Evolutionary conservation across 2,888 invertebrate species (phyloP).

Genomic region (Drosophila imparisetae): DNA sequence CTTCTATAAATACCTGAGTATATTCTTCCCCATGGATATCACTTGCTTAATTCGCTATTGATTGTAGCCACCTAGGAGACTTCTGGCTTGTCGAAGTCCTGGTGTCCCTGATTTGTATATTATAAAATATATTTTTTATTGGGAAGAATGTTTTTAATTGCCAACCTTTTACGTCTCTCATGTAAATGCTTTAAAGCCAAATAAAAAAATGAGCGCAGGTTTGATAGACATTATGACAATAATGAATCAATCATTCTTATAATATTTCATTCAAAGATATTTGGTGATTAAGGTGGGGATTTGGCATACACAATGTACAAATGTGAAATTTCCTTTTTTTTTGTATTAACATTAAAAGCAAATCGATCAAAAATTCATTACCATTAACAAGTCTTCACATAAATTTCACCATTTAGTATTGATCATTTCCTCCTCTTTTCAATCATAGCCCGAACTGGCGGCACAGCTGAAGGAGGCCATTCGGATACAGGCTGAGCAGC

Average conservation of each 20-base stretch:
- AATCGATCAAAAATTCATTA: neutral
- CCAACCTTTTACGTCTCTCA: neutral
- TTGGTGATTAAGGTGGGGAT: neutral
- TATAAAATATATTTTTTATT: too few species aligned
- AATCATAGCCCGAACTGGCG: conserved; percentile 80
- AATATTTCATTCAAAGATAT: neutral
- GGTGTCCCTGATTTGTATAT: too few species aligned
- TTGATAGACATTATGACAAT: neutral
- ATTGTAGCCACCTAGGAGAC: too few species aligned
- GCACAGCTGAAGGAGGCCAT: conserved; percentile 87
- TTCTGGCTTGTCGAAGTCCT: too few species aligned
- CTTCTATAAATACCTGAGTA: too few species aligned
- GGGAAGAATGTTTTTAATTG: neutral
- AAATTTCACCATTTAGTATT: neutral
- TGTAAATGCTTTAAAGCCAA: neutral
- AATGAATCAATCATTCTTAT: too few species aligned
- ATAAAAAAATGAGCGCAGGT: neutral
- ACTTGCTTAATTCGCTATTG: too few species aligned
- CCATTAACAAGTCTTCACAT: neutral
- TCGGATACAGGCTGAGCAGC: conserved; percentile 86
- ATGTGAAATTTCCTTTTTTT: neutral
- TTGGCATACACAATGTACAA: neutral
- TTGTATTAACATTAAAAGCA: neutral
- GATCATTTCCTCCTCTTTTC: neutral
- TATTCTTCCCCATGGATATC: too few species aligned